phyloP scores from a whole-genome alignment of 92 coral and sea anemone species.

The Heliopora coerulea region DNA sequence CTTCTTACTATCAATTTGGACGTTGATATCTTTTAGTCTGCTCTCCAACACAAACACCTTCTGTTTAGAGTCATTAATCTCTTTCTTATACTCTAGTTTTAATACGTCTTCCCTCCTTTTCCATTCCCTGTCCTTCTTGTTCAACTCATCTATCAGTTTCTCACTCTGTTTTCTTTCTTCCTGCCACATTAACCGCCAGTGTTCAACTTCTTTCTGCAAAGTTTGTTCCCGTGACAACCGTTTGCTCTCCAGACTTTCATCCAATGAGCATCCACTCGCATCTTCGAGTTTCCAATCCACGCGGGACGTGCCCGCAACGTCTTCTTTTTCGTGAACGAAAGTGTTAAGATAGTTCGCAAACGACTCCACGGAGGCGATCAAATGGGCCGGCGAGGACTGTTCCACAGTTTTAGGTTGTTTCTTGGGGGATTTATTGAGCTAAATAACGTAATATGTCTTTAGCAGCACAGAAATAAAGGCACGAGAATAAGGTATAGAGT shows the following conservation, averaged over 20 bases:
- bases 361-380: conserved; percentile 87
- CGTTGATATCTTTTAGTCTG: conserved; percentile 66
- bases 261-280: conserved; percentile 63
- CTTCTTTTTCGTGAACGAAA: conserved; percentile 75
- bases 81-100: conserved; percentile 74
- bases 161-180: conserved; percentile 88
- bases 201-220: conserved; percentile 76
- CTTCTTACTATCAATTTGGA: conserved; percentile 66
- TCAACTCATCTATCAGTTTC: conserved; percentile 75
- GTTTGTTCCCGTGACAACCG: conserved; percentile 71
- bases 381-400: conserved; percentile 47
- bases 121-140: conserved; percentile 83
- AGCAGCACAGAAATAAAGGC: no score
- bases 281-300: conserved; percentile 42
- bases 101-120: conserved; percentile 69
- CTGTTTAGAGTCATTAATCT: conserved; percentile 88
- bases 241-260: conserved; percentile 2
- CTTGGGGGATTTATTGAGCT: conserved; percentile 6
- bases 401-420: conserved; percentile 16
- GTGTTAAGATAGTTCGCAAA: conserved; percentile 89
- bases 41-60: conserved; percentile 84
- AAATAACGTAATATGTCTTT: neutral
- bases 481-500: no score
- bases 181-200: conserved; percentile 94
- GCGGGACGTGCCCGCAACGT: conserved; percentile 63